These are phyloP conservation scores for Eupristina koningsbergeri DNA, from an alignment of 1,140 invertebrate species.

Conservation along the genomic window DNA sequence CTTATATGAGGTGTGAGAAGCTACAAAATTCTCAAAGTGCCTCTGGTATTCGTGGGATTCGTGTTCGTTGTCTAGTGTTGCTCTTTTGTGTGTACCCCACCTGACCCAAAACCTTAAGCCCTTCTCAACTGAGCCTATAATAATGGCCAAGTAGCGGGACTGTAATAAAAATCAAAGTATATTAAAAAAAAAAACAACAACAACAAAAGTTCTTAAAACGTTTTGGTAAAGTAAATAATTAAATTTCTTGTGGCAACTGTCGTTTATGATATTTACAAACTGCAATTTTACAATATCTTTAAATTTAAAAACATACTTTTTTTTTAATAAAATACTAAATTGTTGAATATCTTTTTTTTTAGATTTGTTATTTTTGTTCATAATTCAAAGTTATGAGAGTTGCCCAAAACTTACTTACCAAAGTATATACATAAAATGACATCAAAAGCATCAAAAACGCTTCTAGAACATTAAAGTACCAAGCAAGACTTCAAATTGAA, in stretches of 20 bases:
- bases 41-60: conserved; percentile 70
- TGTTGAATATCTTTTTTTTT: conserved; percentile 3
- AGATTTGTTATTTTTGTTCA: conserved; percentile 16
- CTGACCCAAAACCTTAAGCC: conserved; percentile 67
- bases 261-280: background rate
- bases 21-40: conserved; percentile 54
- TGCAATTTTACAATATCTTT: background rate
- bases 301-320: conserved; percentile 12
- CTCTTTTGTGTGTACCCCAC: conserved; percentile 72
- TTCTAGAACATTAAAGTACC: conserved; percentile 33
- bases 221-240: conserved; percentile 33
- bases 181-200: conserved; percentile 32
- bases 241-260: conserved; percentile 38
- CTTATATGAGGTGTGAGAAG: conserved; percentile 39
- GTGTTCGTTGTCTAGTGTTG: conserved; percentile 75
- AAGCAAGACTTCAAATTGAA: conserved; percentile 30
- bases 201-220: conserved; percentile 45
- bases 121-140: conserved; percentile 55
- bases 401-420: conserved; percentile 41
- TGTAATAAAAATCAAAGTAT: conserved; percentile 40
- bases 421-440: conserved; percentile 39
- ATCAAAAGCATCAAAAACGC: conserved; percentile 47
- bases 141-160: conserved; percentile 47
- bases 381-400: conserved; percentile 39
- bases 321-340: conserved; percentile 14